Evolutionary conservation across 1,140 invertebrate species (phyloP).

Genomic region (Doryteuthis pealeii): DNA sequence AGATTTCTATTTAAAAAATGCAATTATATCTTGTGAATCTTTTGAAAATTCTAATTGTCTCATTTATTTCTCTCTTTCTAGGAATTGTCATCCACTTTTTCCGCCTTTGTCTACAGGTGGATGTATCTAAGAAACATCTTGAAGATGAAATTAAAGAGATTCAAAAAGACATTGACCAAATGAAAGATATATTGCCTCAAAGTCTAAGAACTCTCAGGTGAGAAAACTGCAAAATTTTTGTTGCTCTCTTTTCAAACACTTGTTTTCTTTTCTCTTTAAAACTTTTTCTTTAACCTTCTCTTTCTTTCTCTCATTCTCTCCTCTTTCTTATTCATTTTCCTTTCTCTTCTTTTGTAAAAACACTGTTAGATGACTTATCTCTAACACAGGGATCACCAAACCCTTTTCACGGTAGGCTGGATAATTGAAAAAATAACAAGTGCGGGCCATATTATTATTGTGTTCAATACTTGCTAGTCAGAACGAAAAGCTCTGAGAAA

Average conservation of each 20-base stretch:
- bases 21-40: not conserved
- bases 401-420: no score
- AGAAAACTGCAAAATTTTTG: slow-evolving; percentile 7
- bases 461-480: no score
- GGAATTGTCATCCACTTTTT: slow-evolving; percentile 90
- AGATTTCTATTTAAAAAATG: not conserved
- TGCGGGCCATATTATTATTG: no score
- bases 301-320: no score
- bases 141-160: slow-evolving; percentile 77
- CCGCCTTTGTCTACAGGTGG: slow-evolving; percentile 86
- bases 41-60: not conserved
- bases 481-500: no score
- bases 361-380: no score
- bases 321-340: no score
- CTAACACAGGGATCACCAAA: no score
- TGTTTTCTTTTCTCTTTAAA: not conserved
- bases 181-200: slow-evolving; percentile 69
- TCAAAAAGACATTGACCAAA: slow-evolving; percentile 71
- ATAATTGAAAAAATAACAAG: no score
- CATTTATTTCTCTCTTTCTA: slow-evolving; percentile 52
- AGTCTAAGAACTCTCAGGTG: slow-evolving; percentile 56
- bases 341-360: no score
- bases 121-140: slow-evolving; percentile 90
- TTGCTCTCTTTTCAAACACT: not conserved
- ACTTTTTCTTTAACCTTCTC: not conserved